phyloP scores from a whole-genome alignment of 2,113 vertebrate species.

The Alethe diademata region DNA sequence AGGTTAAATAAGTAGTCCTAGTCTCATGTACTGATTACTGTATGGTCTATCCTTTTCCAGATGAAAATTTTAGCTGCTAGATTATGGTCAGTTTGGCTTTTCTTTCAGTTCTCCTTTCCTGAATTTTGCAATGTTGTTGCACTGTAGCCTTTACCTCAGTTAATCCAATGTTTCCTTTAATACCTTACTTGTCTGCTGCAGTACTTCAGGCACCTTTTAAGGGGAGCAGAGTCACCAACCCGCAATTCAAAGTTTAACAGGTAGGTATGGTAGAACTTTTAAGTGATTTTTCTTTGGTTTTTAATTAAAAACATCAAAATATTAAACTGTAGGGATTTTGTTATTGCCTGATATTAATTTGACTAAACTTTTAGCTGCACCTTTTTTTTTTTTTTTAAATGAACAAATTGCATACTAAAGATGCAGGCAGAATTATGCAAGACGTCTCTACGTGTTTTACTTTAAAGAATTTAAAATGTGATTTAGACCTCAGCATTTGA shows the following conservation, averaged over 20 bases:
- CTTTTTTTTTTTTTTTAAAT: neutral
- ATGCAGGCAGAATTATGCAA: neutral
- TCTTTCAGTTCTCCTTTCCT: neutral
- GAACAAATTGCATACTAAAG: neutral
- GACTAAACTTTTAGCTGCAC: neutral
- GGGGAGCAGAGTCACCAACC: conserved; percentile 88
- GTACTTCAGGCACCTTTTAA: conserved; percentile 94
- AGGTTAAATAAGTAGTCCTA: neutral
- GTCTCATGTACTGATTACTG: neutral
- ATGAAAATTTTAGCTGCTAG: neutral
- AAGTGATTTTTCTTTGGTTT: neutral
- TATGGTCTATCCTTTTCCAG: neutral
- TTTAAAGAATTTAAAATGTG: neutral
- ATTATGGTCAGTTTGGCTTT: neutral
- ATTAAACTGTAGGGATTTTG: neutral
- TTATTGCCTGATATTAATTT: neutral
- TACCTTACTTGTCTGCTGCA: conserved; percentile 61
- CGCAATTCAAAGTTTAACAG: conserved; percentile 87
- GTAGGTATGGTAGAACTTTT: conserved; percentile 66
- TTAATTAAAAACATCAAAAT: neutral
- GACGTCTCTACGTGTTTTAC: neutral
- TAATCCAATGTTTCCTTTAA: neutral
- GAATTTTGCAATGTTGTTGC: neutral
- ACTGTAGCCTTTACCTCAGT: neutral
- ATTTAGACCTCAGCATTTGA: neutral